These are phyloP conservation scores for Dasypogon diadema DNA, from an alignment of 2,888 invertebrate species.

Conservation along the genomic window DNA sequence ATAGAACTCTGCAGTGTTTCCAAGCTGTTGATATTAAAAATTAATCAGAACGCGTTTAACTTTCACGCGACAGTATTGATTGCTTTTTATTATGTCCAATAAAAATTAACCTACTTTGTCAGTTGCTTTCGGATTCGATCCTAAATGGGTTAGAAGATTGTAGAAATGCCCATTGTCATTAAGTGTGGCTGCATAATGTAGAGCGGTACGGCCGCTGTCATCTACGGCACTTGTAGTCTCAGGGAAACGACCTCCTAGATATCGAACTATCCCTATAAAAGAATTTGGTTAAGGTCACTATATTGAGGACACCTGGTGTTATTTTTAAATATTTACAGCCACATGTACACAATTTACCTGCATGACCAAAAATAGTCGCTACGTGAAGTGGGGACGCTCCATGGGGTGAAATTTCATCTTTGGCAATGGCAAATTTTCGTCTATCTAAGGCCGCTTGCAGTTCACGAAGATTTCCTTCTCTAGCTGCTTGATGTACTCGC, in stretches of 20 bases:
- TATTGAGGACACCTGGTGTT: too few species aligned
- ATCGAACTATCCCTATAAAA: slow-evolving; percentile 68
- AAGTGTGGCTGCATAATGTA: slow-evolving; percentile 88
- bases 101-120: slow-evolving; percentile 79
- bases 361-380: slow-evolving; percentile 86
- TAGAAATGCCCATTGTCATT: slow-evolving; percentile 90
- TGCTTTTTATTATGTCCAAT: background rate
- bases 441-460: slow-evolving; percentile 88
- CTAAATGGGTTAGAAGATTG: slow-evolving; percentile 85
- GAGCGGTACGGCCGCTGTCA: slow-evolving; percentile 84
- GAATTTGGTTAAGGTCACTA: background rate
- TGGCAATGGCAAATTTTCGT: slow-evolving; percentile 90
- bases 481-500: slow-evolving; percentile 86
- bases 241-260: slow-evolving; percentile 83
- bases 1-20: slow-evolving; percentile 84
- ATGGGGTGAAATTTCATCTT: slow-evolving; percentile 84
- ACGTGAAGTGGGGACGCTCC: slow-evolving; percentile 90
- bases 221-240: slow-evolving; percentile 87
- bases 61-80: slow-evolving; percentile 5
- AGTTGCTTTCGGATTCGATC: slow-evolving; percentile 83
- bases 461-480: slow-evolving; percentile 85
- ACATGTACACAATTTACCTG: slow-evolving; percentile 71
- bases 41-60: background rate
- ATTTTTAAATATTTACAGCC: background rate
- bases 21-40: slow-evolving; percentile 72